Evolutionary conservation across 1,140 invertebrate genomes (phyloP).

Genomic region (Radopholus similis): DNA sequence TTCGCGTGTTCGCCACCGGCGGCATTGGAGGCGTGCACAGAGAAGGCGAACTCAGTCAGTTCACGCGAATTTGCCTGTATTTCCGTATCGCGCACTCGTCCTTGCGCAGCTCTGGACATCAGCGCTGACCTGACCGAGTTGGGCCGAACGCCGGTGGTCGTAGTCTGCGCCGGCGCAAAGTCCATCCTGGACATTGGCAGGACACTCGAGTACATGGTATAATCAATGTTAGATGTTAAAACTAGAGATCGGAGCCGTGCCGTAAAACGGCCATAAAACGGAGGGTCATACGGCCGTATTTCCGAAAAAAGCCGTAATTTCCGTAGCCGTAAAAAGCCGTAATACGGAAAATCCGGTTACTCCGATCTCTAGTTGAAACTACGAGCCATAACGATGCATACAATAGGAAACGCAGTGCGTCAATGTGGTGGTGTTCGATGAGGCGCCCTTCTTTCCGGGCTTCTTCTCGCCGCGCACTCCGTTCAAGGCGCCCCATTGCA

Average conservation of each 20-base stretch:
- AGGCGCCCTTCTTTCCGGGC: conserved; percentile 70
- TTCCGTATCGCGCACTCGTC: neutral
- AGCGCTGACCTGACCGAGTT: conserved; percentile 90
- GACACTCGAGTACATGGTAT: conserved; percentile 84
- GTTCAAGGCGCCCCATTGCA: conserved; percentile 70
- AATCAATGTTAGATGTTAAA: conserved; percentile 22
- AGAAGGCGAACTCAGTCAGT: conserved; percentile 70
- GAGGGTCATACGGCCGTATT: too few species aligned
- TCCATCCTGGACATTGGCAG: conserved; percentile 90
- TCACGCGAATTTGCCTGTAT: neutral
- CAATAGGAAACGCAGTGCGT: conserved; percentile 92
- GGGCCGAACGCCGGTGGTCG: conserved; percentile 76
- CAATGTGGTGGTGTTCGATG: conserved; percentile 75
- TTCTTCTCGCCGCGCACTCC: conserved; percentile 78
- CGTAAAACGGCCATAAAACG: neutral
- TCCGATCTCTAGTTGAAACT: neutral
- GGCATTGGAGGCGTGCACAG: conserved; percentile 90
- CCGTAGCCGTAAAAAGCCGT: too few species aligned
- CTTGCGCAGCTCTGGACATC: conserved; percentile 72
- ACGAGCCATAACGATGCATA: too few species aligned
- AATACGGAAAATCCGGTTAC: conserved; percentile 12
- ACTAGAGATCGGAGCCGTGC: too few species aligned
- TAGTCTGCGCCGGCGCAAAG: conserved; percentile 91
- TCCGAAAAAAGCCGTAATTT: neutral
- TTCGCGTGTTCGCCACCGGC: conserved; percentile 88